Percentiles rank a stretch among this genome's conserved stretches.
Evolutionary conservation across 2,113 vertebrate genomes (phyloP).

Genomic region (Sander lucioperca): DNA sequence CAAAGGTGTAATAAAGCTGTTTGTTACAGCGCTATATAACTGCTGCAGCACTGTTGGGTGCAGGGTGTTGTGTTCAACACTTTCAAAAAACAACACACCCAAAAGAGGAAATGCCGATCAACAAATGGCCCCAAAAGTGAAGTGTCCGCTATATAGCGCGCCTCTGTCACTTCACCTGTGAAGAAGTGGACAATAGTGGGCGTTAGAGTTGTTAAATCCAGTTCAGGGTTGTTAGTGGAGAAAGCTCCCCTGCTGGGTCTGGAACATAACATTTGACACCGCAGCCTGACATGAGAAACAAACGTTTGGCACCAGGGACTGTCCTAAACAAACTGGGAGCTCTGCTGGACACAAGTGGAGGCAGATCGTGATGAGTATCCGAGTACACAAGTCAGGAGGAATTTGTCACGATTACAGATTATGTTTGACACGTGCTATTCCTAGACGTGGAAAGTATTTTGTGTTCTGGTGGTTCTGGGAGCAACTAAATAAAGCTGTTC

Average conservation of each 20-base stretch:
- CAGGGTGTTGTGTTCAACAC: conserved; percentile 64
- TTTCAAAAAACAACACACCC: conserved; percentile 67
- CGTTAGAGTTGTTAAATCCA: conserved; percentile 56
- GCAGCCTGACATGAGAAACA: conserved; percentile 70
- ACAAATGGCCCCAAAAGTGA: conserved; percentile 79
- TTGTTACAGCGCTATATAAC: neutral
- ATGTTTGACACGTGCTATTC: conserved; percentile 47
- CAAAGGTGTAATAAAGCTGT: conserved; percentile 21
- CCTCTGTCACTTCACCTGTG: conserved; percentile 60
- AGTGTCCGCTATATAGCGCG: conserved; percentile 41
- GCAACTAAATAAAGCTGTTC: conserved; percentile 51
- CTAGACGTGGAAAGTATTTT: conserved; percentile 61
- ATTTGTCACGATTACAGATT: conserved; percentile 41
- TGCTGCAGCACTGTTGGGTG: conserved; percentile 18
- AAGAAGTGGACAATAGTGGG: conserved; percentile 35
- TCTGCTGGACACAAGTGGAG: conserved; percentile 46
- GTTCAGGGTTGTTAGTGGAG: conserved; percentile 41
- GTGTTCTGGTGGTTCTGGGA: conserved; percentile 48
- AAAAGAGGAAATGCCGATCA: conserved; percentile 67
- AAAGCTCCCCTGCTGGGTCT: conserved; percentile 61
- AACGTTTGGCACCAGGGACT: conserved; percentile 67
- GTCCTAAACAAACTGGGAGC: conserved; percentile 66
- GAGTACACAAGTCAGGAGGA: conserved; percentile 16
- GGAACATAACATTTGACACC: conserved; percentile 76
- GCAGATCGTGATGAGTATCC: conserved; percentile 33